A percentile compares a stretch with the other conserved stretches of the same genome.
These are phyloP conservation scores for Brachypodius melanocephalos DNA, from an alignment of 2,113 vertebrate species.

Conservation along the genomic window DNA sequence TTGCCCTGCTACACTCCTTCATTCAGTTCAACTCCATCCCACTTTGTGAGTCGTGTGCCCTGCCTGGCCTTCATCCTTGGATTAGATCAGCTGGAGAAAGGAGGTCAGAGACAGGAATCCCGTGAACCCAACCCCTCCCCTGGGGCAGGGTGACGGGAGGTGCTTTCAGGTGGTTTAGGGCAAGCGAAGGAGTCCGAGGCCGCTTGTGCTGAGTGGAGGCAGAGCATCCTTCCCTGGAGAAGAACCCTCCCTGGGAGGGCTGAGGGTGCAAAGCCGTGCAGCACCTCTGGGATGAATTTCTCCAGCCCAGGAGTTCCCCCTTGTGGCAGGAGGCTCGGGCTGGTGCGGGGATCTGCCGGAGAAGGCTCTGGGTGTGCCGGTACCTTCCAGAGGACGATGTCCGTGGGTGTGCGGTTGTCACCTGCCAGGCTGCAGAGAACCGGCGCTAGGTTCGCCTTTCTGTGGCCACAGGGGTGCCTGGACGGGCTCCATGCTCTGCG, in stretches of 20 bases:
- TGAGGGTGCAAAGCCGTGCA: background rate
- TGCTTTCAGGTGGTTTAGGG: background rate
- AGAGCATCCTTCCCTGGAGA: background rate
- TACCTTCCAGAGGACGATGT: accelerated
- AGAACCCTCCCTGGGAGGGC: background rate
- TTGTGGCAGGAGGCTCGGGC: constrained; percentile 44
- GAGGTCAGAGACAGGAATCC: background rate
- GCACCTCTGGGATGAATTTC: background rate
- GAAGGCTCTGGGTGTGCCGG: background rate
- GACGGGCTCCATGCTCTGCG: background rate
- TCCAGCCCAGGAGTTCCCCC: constrained; percentile 67
- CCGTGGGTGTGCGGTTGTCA: background rate
- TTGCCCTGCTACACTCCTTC: background rate
- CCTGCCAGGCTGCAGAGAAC: accelerated
- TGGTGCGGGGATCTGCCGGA: background rate
- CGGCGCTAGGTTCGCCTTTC: background rate
- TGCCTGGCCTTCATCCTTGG: background rate
- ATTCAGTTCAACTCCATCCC: accelerated
- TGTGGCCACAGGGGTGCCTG: accelerated
- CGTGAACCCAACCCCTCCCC: accelerated
- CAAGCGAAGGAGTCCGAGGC: too few species aligned
- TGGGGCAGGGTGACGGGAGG: background rate
- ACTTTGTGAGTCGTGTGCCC: accelerated
- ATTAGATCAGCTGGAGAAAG: background rate
- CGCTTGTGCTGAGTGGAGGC: background rate